Evolutionary conservation across 23 tunicate species (phyloP), one percentile per base, ranked within the genome.

Genomic region (Trididemnum clinides): DNA sequence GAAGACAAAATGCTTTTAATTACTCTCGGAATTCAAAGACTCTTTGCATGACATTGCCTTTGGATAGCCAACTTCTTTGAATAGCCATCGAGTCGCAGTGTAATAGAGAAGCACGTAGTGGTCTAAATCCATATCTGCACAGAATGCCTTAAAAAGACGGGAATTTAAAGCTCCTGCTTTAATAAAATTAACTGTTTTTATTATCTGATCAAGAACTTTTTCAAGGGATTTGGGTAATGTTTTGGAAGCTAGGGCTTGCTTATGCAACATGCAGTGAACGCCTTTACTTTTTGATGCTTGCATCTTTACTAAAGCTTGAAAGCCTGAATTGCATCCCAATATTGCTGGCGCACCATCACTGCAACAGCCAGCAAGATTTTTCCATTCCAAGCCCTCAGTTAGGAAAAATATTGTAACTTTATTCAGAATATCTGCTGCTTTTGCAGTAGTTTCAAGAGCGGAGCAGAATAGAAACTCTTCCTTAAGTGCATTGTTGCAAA

Each of bases 221-320:
- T 82, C 59, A 65, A 82, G 28, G 72, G 82, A 84, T 29, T 85
- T 84, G 15, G 95, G 95, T 26, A 90, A 80, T 25, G 89, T 90
- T 85, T 90, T 85, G 74, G 90, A 77, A 66, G 95, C 90, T 62
- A 90, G 89, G 73, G 95, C 85, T 37, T 89, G 81, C 57, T 78
- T 85, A 80, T 85, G 86, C 50, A 90, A 37, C 72, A 85, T 49
- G 81, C 95, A 90, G 50, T 90, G 81, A 36, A 85, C 80, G 34
- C 86, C 86, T 49, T 85, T 90, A 63, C 71, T 81, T 85, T 21
- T 51, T 0, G 58, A 79, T 57, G 93, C 84, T 0, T 20, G 84
- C 35, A 64, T 34, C 34, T 89, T 76, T n/a, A 89, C 93, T 50
- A 30, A 6, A 64, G 71, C 54, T 75, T 89, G 93, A 69, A 89